Base-by-base conservation (phyloP, 2,797 vertebrate genomes). In the Eulemur albifrons region DNA sequence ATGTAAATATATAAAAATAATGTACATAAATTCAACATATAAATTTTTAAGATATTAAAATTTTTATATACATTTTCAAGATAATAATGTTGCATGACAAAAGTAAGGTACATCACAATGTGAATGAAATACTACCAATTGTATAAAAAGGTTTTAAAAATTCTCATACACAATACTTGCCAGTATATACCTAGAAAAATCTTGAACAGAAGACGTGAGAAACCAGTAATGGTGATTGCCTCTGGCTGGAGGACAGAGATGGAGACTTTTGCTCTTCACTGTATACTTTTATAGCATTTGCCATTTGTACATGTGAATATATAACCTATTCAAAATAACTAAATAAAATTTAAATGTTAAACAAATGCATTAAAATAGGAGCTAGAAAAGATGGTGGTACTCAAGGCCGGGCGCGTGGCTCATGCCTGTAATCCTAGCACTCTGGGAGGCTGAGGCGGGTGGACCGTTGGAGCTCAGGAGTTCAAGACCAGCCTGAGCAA, bases 301-400 rank as follows among this genome's bases (percentile, higher is more conserved):
- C 81, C 70, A 85, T 59, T 13, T 86, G 27, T 70, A n/a, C 23
- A 38, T 35, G 18, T 79, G 79, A 75, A 75, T 82, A 85, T 20
- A 82, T 25, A 92, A 67, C 9, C 84, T 70, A 87, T 52, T 81
- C 52, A 79, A 77, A 91, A 82, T 89, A 90, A 87, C n/a, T 77
- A 75, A 87, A 50, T 45, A 50, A 57, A 94, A 90, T 70, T 88
- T 85, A 75, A 63, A 59, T 72, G 63, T 87, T 91, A 76, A 86
- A 80, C 45, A 95, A 72, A 88, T 63, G 1, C 32, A 90, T 87
- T 75, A 72, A 85, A 91, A 89, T 57, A 43, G 38, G 65, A 87
- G 25, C 50, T 38, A 80, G 43, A 69, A 48, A 88, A 63, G 70
- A 48, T 30, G 30, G 30, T 43, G 43, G 43, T 2, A 43, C 43